phyloP scores from a whole-genome alignment of 1,140 invertebrate genomes.

The Ruditapes philippinarum region DNA sequence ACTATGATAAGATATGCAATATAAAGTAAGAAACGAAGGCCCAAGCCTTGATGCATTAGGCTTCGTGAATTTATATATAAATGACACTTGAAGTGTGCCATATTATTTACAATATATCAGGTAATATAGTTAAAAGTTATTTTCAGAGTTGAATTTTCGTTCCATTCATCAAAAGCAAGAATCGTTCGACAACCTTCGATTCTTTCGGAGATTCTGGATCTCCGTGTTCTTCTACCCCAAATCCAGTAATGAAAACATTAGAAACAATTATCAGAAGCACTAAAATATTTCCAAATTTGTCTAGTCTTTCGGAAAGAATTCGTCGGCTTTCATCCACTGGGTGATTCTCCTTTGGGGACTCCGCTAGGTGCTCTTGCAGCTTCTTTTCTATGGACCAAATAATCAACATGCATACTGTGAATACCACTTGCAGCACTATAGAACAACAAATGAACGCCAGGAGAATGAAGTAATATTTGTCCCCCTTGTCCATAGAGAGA shows the following conservation, averaged over 20 bases:
- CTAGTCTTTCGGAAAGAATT: constrained; percentile 27
- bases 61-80: too few species aligned
- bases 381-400: constrained; percentile 59
- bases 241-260: constrained; percentile 60
- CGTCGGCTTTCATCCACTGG: background rate
- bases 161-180: background rate
- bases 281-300: constrained; percentile 55
- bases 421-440: constrained; percentile 36
- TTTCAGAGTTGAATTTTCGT: constrained; percentile 5
- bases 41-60: too few species aligned
- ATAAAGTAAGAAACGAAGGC: too few species aligned
- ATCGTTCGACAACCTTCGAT: too few species aligned
- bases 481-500: constrained; percentile 32
- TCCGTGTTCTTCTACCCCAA: constrained; percentile 58
- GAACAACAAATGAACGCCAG: constrained; percentile 40
- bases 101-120: too few species aligned
- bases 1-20: too few species aligned
- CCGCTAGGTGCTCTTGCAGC: constrained; percentile 15
- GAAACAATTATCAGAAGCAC: constrained; percentile 60
- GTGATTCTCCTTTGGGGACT: background rate
- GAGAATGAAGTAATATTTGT: constrained; percentile 60
- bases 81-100: too few species aligned
- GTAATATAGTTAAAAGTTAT: too few species aligned
- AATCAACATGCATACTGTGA: constrained; percentile 62
- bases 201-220: background rate